Base-by-base conservation (phyloP, 2,797 vertebrate genomes). In the Anguilla marmorata region DNA sequence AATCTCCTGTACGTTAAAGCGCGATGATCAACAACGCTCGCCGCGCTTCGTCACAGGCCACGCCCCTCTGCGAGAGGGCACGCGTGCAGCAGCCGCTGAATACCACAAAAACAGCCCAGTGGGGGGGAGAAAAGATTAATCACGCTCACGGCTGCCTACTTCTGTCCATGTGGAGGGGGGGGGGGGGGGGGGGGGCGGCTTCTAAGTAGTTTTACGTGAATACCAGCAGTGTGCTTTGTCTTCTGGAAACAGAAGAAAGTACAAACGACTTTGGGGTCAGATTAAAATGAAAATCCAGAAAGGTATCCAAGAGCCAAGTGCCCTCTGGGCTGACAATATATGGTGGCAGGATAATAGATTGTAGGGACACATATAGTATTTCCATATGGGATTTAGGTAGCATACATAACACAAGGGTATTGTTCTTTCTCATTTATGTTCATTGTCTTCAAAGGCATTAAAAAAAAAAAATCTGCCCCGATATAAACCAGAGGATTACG, bases 1-100 rank as follows among this genome's bases (percentile, higher is more conserved):
- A 84, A 88, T 69, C 80, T 56, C 56, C 83, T 85, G 19, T 50
- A 54, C 50, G 66, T 27, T 54, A 74, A 89, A 41, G 45, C 66
- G 9, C 66, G 14, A 69, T 58, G 16, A 89, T 88, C 16, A 72
- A 72, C 76, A 14, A 37, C 1, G 27, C 45, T 72, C 84, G 6
- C 33, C 45, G 41, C 79, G 9, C 79, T 82, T 84, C 63, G 2
- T 72, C 7, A 82, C 74, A 2, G 37, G 69, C 79, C 79, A 30
- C 16, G 80, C 58, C 60, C 0, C 8, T 33, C 37, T 33, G 30
- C 80, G n/a, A n/a, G 12, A 21, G n/a, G 60, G 79, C 24, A 50
- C 79, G 33, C 41, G 27, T n/a, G 50, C 60, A 83, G 33, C 6
- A 48, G 45, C 12, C 5, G 5, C 82, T 21, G 27, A 48, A 82